phyloP scores from a whole-genome alignment of 2,888 invertebrate genomes.

The Dendrolimus pini region DNA sequence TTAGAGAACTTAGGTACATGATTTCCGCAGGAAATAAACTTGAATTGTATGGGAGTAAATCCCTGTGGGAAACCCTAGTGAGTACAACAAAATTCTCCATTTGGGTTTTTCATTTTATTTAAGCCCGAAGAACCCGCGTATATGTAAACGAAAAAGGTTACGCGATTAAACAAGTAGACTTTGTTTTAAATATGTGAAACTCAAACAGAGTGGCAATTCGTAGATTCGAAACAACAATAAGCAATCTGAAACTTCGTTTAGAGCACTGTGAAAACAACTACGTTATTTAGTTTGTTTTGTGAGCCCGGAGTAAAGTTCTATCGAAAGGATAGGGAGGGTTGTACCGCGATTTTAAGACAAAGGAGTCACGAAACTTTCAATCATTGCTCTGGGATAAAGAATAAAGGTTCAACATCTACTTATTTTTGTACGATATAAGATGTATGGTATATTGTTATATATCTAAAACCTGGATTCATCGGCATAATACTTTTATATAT shows the following conservation, averaged over 20 bases:
- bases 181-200: slow-evolving; percentile 4
- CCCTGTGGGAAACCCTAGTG: no score
- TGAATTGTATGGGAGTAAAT: no score
- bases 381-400: not conserved
- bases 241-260: slow-evolving; percentile 27
- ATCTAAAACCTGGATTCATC: no score
- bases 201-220: slow-evolving; percentile 16
- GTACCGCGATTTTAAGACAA: not conserved
- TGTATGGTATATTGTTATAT: no score
- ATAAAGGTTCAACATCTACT: not conserved
- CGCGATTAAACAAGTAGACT: not conserved
- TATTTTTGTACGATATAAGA: not conserved
- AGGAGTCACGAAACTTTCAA: not conserved
- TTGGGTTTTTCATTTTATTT: no score
- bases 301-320: slow-evolving; percentile 16
- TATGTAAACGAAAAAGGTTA: no score
- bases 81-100: no score
- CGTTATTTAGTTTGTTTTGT: slow-evolving; percentile 31
- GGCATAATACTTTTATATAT: no score
- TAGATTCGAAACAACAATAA: slow-evolving; percentile 16
- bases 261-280: slow-evolving; percentile 24
- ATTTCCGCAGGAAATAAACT: no score
- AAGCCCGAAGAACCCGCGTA: no score
- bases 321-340: slow-evolving; percentile 3
- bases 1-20: no score